Percentiles rank a stretch among this genome's conserved stretches.
These are phyloP conservation scores for Brachypteracias leptosomus DNA, from an alignment of 2,113 vertebrate genomes.

Conservation along the genomic window DNA sequence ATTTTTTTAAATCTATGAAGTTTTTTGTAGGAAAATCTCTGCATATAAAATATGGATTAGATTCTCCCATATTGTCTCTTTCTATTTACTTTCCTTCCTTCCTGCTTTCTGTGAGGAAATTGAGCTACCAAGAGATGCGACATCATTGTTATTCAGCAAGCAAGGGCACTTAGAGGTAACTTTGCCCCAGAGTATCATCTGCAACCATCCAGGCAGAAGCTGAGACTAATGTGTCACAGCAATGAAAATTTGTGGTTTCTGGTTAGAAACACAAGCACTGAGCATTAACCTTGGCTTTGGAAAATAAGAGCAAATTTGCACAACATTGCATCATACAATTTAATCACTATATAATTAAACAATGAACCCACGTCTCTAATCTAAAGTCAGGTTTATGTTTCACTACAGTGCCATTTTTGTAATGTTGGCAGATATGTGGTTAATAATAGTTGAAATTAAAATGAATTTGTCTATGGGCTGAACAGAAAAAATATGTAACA, in stretches of 20 bases:
- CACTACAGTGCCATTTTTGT: not conserved
- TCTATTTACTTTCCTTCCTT: not conserved
- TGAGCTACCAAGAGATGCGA: not conserved
- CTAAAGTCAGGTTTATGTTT: not conserved
- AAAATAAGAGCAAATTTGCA: not conserved
- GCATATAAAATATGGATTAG: constrained; percentile 4
- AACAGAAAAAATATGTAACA: not conserved
- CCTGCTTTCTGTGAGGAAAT: not conserved
- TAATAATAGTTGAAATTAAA: not conserved
- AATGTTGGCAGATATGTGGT: not conserved
- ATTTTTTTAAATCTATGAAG: not conserved
- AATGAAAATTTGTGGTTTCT: not conserved
- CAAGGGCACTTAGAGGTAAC: constrained; percentile 20
- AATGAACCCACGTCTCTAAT: not conserved
- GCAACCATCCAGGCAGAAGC: not conserved
- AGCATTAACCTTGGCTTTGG: not conserved
- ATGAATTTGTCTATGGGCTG: not conserved
- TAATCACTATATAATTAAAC: not conserved
- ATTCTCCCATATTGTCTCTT: not conserved
- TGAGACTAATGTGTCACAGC: not conserved
- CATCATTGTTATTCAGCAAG: not conserved
- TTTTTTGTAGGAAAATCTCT: not conserved
- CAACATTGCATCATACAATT: not conserved
- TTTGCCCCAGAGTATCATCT: constrained; percentile 1
- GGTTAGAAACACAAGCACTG: not conserved